Evolutionary conservation across 2,888 invertebrate genomes (phyloP), one percentile per base, ranked within the genome.

Genomic region (Orthosia gothica): DNA sequence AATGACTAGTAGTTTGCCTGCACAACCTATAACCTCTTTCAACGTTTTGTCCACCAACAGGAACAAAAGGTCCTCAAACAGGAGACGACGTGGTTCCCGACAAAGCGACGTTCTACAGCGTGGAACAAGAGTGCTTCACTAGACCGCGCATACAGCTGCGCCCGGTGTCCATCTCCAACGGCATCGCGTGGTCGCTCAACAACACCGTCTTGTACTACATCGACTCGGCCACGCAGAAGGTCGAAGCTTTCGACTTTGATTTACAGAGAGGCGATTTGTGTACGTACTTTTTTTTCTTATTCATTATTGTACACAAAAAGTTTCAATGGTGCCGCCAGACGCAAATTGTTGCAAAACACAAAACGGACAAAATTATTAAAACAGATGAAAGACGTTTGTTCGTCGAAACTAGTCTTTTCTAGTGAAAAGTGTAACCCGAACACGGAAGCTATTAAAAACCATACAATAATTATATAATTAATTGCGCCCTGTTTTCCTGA

Each of bases 191-290:
- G 98, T 97, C 97, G 12, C 92, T 94, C 15, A 97, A 98, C 85
- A 97, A 98, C 87, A 93, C 97, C 40, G 97, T 97, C 59, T 94
- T 98, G 92, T 98, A 98, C 92, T 98, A 98, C 91, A 97, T 98
- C 50, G 98, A 98, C 92, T 97, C 98, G 0, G 94, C 97, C 0
- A 97, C 97, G 0, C 92, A 96, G 73, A 97, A 97, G 87, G 94
- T 98, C 1, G 97, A 97, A 71, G 97, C 97, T 2, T 98, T 97
- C 88, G 97, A 98, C 90, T 98, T 96, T 88, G 97, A 98, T 85
- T 82, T 89, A 9, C 76, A 83, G 7, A 91, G 73, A 67, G 95
- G 94, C 55, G 91, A 92, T 2, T 86, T 95, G 76, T 90, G 94
- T 95, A 88, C 81, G 94, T 88, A 70, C 3, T 7, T 49, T 5